Conservation (phyloP, 2,797 vertebrate genomes). For the Chaunax sp. region DNA sequence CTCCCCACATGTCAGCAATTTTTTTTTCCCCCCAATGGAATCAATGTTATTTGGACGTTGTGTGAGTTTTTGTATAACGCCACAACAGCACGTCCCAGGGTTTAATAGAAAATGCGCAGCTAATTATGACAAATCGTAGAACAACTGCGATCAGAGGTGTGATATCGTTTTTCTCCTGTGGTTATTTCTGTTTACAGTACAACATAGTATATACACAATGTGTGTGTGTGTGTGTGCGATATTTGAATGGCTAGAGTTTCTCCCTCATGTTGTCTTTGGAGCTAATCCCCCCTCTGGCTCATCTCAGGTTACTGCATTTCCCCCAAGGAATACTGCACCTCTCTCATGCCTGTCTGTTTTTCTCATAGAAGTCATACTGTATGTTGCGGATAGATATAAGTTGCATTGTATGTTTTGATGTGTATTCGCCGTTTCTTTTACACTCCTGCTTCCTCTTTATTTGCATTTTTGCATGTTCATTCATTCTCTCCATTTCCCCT, state of each 20-base stretch:
- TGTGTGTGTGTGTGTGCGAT: conserved; percentile 6
- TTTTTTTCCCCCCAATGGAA: conserved; percentile 31
- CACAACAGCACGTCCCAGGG: too few relatives aligned
- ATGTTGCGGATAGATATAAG: too few relatives aligned
- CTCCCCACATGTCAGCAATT: too few relatives aligned
- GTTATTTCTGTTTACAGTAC: not conserved
- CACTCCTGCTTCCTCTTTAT: conserved; percentile 5
- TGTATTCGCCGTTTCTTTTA: not conserved
- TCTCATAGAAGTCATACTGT: conserved; percentile 15
- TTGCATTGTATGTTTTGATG: conserved; percentile 11
- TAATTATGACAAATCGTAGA: not conserved
- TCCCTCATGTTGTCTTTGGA: conserved; percentile 18
- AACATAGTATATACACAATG: not conserved
- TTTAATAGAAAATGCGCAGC: not conserved
- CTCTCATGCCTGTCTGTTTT: conserved; percentile 8
- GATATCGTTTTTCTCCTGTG: not conserved
- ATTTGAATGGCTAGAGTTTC: conserved; percentile 21
- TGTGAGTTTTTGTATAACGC: too few relatives aligned
- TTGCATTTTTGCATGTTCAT: conserved; percentile 15
- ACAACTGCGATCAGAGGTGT: not conserved
- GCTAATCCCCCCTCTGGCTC: conserved; percentile 32
- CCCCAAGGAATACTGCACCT: conserved; percentile 13
- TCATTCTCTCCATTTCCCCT: not conserved
- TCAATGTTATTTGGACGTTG: conserved; percentile 1
- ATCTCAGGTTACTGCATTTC: conserved; percentile 39